Evolutionary conservation across 2,888 invertebrate genomes (phyloP), one percentile per base, ranked within the genome.

Genomic region (Andrena dorsata): DNA sequence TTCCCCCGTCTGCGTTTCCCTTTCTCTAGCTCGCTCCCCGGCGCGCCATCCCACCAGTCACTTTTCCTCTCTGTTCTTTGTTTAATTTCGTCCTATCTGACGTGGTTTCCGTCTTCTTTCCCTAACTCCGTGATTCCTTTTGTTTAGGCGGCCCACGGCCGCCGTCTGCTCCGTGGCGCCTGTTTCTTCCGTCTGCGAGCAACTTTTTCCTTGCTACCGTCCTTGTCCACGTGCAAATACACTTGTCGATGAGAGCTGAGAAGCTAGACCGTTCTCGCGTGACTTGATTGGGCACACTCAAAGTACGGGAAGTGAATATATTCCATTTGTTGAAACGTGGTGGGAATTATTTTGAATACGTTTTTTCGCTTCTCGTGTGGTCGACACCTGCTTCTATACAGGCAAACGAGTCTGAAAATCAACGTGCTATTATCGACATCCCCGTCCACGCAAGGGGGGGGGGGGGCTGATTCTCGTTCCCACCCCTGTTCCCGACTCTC

Each of bases 361-460:
- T 4, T 26, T 8, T 61, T 47, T 35, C 64, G 16, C n/a, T 56
- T 68, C 74, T 68, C 56, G 69, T 32, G 73, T 72, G 72, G 79
- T 81, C 47, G 72, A 63, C 71, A 56, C 69, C 88, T 41, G 41
- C 89, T 88, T 73, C 80, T 82, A 82, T 64, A 71, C 75, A 84
- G 76, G 84, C 80, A 85, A 87, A 85, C 84, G 75, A 79, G 75
- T 83, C 16, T 76, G 86, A 87, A 86, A 85, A 86, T 75, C 76
- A 69, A 68, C 68, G 78, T 65, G 80, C 87, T 85, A 84, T 84
- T 86, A 87, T 86, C 87, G 86, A 84, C 74, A 74, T 75, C 76
- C 74, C 41, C 51, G 66, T 75, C 51, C 69, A 76, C 74, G 76
- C 71, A 51, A 79, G 56, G n/a, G n/a, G n/a, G n/a, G n/a, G n/a